These are phyloP conservation scores for Campylorhamphus procurvoides DNA, from an alignment of 2,113 vertebrate species.

Conservation along the genomic window DNA sequence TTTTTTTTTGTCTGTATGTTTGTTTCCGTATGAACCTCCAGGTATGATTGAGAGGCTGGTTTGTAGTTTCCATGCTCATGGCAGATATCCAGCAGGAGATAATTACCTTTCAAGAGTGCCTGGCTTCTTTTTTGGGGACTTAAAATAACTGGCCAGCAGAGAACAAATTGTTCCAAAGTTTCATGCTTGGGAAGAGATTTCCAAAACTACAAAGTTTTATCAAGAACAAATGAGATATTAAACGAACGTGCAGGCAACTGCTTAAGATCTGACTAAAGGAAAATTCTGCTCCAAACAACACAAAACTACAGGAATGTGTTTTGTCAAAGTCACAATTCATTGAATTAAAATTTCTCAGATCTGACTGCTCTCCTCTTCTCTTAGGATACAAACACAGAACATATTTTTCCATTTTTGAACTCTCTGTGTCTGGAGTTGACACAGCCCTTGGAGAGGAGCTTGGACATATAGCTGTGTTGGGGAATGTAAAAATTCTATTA, in stretches of 20 bases:
- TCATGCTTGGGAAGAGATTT: not conserved
- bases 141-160: not conserved
- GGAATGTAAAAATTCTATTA: not conserved
- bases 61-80: not conserved
- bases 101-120: constrained; percentile 33
- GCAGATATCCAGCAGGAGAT: constrained; percentile 15
- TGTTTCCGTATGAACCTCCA: not conserved
- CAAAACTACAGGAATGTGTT: not conserved
- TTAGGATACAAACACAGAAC: not conserved
- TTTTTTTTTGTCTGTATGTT: not conserved
- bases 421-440: not conserved
- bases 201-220: not conserved
- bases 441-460: not conserved
- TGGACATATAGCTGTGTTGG: not conserved
- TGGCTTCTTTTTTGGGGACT: not conserved
- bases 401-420: not conserved
- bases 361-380: not conserved
- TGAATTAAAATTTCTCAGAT: not conserved
- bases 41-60: not conserved
- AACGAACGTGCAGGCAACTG: fast-evolving
- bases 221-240: not conserved
- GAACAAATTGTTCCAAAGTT: constrained; percentile 1
- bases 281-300: not conserved
- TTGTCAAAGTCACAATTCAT: not conserved
- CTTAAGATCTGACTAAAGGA: not conserved